Percentiles rank a stretch among this genome's conserved stretches.
Evolutionary conservation across 2,797 vertebrate species (phyloP).

Genomic region (Hippopotamyrus pictus): DNA sequence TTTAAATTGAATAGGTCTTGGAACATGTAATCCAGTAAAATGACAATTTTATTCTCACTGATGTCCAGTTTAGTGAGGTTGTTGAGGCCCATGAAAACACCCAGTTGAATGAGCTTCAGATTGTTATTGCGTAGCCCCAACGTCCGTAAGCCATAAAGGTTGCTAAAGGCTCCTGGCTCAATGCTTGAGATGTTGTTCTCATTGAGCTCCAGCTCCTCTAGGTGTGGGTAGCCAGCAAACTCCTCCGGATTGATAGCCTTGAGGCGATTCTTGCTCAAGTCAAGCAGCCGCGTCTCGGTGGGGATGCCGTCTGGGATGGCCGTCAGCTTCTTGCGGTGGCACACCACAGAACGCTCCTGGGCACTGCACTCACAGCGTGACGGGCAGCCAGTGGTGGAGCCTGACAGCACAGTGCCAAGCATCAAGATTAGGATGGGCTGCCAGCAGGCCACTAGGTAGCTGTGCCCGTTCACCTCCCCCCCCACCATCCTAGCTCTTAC

Average conservation of each 20-base stretch:
- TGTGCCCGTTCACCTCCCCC: slow-evolving; percentile 82
- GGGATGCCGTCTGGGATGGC: slow-evolving; percentile 90
- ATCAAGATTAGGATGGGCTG: slow-evolving; percentile 97
- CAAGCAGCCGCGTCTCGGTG: slow-evolving; percentile 84
- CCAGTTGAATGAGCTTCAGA: slow-evolving; percentile 90
- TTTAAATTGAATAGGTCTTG: slow-evolving; percentile 95
- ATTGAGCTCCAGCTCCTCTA: slow-evolving; percentile 93
- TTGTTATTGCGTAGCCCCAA: slow-evolving; percentile 92
- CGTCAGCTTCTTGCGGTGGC: slow-evolving; percentile 83
- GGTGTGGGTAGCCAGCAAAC: slow-evolving; percentile 87
- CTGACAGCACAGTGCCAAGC: slow-evolving; percentile 90
- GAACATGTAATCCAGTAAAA: slow-evolving; percentile 96
- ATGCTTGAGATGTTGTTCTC: slow-evolving; percentile 91
- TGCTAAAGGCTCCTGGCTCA: slow-evolving; percentile 91
- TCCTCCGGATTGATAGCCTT: slow-evolving; percentile 89
- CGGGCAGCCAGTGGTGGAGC: slow-evolving; percentile 90
- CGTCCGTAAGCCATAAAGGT: slow-evolving; percentile 86
- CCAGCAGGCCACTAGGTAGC: slow-evolving; percentile 95
- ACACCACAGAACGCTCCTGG: slow-evolving; percentile 90
- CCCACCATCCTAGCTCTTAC: slow-evolving; percentile 91
- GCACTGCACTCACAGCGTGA: slow-evolving; percentile 92
- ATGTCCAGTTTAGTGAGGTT: slow-evolving; percentile 97
- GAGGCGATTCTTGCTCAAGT: slow-evolving; percentile 94
- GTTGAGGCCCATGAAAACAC: slow-evolving; percentile 92
- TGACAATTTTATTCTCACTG: slow-evolving; percentile 97